Evolutionary conservation across 2,797 vertebrate species (phyloP), one percentile per base, ranked within the genome.

Genomic region (Darevskia nairensis): DNA sequence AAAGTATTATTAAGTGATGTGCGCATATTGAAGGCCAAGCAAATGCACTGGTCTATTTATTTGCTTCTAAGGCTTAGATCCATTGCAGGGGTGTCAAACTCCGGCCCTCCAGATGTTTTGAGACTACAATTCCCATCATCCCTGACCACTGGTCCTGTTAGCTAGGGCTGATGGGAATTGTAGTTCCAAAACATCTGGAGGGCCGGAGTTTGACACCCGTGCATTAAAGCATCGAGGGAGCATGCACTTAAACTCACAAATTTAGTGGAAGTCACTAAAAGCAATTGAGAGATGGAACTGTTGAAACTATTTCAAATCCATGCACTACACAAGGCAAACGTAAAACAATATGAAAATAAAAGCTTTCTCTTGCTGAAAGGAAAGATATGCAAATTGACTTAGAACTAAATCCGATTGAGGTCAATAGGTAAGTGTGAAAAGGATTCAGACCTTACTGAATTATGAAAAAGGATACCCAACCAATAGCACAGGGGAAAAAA

Each of bases 301-400:
- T 79, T 83, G 55, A 81, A 88, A 87, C 64, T 7, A 84, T 91
- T 90, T 89, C 9, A 39, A 79, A 83, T 44, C 80, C 82, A 91
- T 44, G 72, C 64, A 66, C 27, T 76, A 29, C 0, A 2, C 1
- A 55, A 84, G 39, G 55, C 6, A 84, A 44, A 2, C 3, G 75
- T 29, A 64, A 72, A 86, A 84, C 1, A 50, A 55, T 82, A 13
- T 86, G 1, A 61, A 84, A 89, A 82, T 1, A 76, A 32, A 2
- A 0, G 39, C 41, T 82, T 83, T 0, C 66, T 87, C 86, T 27
- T 77, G 23, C n/a, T 66, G 27, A 41, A 76, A 72, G 68, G 29
- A 76, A 46, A 74, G 0, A 75, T n/a, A 35, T 50, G 50, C 50
- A 13, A 50, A 50, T 55, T 11, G 27, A 66, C 8, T 25, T 66